phyloP scores from a whole-genome alignment of 2,797 vertebrate species.

The Spinus olivaceus region DNA sequence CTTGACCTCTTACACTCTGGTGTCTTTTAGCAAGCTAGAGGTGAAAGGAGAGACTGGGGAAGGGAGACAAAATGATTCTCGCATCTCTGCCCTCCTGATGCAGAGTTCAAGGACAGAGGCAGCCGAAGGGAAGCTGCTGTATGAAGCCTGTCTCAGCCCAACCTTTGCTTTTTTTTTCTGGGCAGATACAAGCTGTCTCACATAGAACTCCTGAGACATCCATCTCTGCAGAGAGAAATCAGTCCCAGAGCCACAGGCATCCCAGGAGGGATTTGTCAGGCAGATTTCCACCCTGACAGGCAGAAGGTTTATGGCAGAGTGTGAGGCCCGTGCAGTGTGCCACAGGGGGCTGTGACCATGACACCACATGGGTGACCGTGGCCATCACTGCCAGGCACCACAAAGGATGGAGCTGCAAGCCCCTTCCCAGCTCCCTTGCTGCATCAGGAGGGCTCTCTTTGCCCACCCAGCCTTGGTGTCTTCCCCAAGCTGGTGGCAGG shows the following conservation, averaged over 20 bases:
- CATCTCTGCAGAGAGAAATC: neutral
- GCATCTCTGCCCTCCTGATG: neutral
- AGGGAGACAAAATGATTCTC: rapidly evolving
- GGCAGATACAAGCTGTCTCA: neutral
- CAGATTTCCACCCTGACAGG: neutral
- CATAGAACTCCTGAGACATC: neutral
- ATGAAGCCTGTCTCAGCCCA: neutral
- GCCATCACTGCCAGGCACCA: neutral
- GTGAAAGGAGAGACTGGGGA: neutral
- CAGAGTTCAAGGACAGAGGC: neutral
- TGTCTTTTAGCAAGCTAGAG: neutral
- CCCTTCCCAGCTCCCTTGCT: neutral
- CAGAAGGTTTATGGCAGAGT: rapidly evolving
- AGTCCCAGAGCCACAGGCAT: rapidly evolving
- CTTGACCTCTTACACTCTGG: neutral
- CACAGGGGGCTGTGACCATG: neutral
- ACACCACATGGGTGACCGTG: rapidly evolving
- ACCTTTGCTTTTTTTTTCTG: neutral
- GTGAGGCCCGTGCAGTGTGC: neutral
- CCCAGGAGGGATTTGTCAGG: rapidly evolving
- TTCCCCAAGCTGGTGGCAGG: neutral
- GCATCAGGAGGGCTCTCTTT: neutral
- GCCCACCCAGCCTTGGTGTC: neutral
- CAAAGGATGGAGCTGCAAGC: neutral
- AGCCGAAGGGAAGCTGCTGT: neutral